These are phyloP conservation scores for Campylomormyrus numenius DNA, from an alignment of 2,113 vertebrate genomes.

Conservation along the genomic window DNA sequence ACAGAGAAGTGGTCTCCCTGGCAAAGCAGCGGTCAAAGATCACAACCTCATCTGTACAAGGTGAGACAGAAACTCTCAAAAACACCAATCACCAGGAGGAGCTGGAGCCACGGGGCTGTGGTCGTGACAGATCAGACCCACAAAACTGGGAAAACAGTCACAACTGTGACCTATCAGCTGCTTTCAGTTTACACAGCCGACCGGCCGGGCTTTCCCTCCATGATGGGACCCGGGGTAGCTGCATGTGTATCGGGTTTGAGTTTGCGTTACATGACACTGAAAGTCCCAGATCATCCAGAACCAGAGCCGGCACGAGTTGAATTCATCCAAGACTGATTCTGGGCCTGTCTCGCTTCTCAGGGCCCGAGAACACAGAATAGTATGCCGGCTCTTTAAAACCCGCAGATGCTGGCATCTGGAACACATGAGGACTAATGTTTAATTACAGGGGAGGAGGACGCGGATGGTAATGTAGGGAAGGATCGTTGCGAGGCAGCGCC, in stretches of 20 bases:
- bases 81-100: not conserved
- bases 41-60: not conserved
- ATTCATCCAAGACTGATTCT: not conserved
- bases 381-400: conserved; percentile 46
- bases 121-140: not conserved
- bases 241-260: not conserved
- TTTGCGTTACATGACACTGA: not conserved
- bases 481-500: conserved; percentile 69
- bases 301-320: not conserved
- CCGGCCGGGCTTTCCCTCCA: not conserved
- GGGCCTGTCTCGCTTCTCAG: not conserved
- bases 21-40: not conserved
- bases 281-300: not conserved
- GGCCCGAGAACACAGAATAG: conserved; percentile 36
- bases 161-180: not conserved
- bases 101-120: too few relatives aligned
- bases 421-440: conserved; percentile 68
- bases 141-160: not conserved
- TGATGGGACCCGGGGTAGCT: not conserved
- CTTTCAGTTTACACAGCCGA: not conserved
- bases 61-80: not conserved
- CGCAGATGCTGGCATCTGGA: conserved; percentile 64
- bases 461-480: conserved; percentile 62
- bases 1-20: not conserved
- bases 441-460: conserved; percentile 69